Evolutionary conservation across 2,113 vertebrate genomes (phyloP), one percentile per base, ranked within the genome.

Genomic region (Parotia lawesii): DNA sequence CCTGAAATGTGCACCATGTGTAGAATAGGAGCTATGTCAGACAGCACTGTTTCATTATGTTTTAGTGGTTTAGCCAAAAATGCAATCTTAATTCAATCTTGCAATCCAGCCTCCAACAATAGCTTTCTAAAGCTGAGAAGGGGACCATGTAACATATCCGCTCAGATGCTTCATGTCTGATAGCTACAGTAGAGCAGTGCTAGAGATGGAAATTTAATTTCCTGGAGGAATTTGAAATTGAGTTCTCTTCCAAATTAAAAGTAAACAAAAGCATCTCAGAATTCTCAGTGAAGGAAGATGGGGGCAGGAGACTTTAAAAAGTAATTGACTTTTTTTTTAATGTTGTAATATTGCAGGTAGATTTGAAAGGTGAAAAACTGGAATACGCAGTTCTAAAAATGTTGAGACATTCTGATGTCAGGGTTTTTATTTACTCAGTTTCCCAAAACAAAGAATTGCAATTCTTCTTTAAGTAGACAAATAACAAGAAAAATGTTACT

Each of bases 21-120:
- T 76, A 75, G 74, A 95, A 73, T 53, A 82, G 58, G 64, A 93
- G 37, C 75, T 88, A n/a, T 91, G 86, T 93, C 75, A 87, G 83
- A 81, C 93, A 91, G 61, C 60, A 48, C 81, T 76, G 51, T 82
- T 92, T 94, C 57, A 48, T 84, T 81, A 80, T 81, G 57, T 69
- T 82, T 85, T 65, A 35, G 40, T 72, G 60, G 29, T 84, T 75
- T 86, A 93, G 78, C 76, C 80, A 85, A 93, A 91, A 90, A 74
- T 69, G 76, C 77, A 85, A 4, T 76, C 74, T 89, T 85, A 87
- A 75, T 89, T 95, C 73, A 78, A 3, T 86, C 60, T 91, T 90
- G 27, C 69, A 62, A 74, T 79, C 50, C 74, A 72, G 70, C 27
- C 70, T 82, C 40, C 69, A 83, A 29, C 2, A 28, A 38, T 62